phyloP scores from a whole-genome alignment of 2,888 invertebrate genomes.

The Trisateles emortualis region DNA sequence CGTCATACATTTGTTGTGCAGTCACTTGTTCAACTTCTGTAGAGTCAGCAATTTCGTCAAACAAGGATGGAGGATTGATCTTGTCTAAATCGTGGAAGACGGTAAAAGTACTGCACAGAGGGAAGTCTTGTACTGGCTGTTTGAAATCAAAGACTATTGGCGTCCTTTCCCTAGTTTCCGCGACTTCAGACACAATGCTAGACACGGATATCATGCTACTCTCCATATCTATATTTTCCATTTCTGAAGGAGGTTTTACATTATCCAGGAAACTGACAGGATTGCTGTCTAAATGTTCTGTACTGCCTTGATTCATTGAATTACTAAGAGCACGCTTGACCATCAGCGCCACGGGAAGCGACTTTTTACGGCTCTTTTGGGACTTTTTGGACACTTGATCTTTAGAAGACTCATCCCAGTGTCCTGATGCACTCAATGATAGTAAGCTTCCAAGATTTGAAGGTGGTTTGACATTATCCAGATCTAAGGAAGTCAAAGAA shows the following conservation, averaged over 20 bases:
- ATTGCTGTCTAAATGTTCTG: constrained; percentile 89
- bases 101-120: constrained; percentile 73
- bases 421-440: constrained; percentile 84
- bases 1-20: constrained; percentile 88
- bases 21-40: constrained; percentile 82
- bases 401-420: constrained; percentile 76
- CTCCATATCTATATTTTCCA: constrained; percentile 93
- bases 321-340: constrained; percentile 90
- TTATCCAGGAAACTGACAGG: constrained; percentile 91
- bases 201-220: constrained; percentile 94
- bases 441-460: constrained; percentile 91
- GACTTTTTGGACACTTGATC: constrained; percentile 64
- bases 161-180: constrained; percentile 83
- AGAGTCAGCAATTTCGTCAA: constrained; percentile 90
- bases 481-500: constrained; percentile 88
- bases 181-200: constrained; percentile 93
- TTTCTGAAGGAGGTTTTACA: constrained; percentile 93
- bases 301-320: constrained; percentile 82
- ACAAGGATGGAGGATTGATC: constrained; percentile 90
- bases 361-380: constrained; percentile 88
- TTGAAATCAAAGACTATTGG: constrained; percentile 87
- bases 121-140: constrained; percentile 84
- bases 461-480: constrained; percentile 92
- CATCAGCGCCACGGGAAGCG: constrained; percentile 90
- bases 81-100: constrained; percentile 88